Evolutionary conservation across 2,888 invertebrate genomes (phyloP), one percentile per base, ranked within the genome.

Genomic region (Eilema griseolum): DNA sequence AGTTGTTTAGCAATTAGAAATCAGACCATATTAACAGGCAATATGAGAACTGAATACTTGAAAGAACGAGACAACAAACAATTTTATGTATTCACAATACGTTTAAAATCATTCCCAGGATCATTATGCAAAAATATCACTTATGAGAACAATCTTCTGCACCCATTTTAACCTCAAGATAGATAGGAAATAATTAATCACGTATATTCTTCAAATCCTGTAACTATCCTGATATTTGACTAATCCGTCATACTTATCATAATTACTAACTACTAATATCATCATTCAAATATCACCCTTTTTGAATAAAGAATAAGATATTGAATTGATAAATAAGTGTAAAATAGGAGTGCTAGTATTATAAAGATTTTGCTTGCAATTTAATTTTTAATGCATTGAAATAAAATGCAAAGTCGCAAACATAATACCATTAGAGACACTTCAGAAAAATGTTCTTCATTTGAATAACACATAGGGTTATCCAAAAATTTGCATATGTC

Each of bases 181-280:
- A 83, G 84, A 90, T 89, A 81, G 83, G 69, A 84, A 86, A 91
- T 90, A 87, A 92, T 92, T 91, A 92, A 91, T 92, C 91, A 90
- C 84, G 84, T 77, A 77, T 81, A 84, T 83, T 74, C 67, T 72
- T 77, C 81, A 74, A 81, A 81, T 82, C 75, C 77, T 70, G 31
- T 70, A 69, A 77, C 66, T 75, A 82, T 82, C 67, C 73, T 71
- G 77, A 85, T 83, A 91, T 92, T 91, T 91, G 88, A 88, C 86
- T 91, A 92, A 92, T 92, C 91, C 85, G 85, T 90, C 90, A 89
- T 76, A 78, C 70, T 80, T 82, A 70, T 69, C 83, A 84, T 82
- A 82, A 77, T 80, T 67, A 77, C 70, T 72, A 71, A 83, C 73
- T 74, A 80, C 82, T 72, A 23, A 56, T 66, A 73, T 31, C 7